These are phyloP conservation scores for Setipinna tenuifilis DNA, from an alignment of 2,797 vertebrate genomes.

Conservation along the genomic window DNA sequence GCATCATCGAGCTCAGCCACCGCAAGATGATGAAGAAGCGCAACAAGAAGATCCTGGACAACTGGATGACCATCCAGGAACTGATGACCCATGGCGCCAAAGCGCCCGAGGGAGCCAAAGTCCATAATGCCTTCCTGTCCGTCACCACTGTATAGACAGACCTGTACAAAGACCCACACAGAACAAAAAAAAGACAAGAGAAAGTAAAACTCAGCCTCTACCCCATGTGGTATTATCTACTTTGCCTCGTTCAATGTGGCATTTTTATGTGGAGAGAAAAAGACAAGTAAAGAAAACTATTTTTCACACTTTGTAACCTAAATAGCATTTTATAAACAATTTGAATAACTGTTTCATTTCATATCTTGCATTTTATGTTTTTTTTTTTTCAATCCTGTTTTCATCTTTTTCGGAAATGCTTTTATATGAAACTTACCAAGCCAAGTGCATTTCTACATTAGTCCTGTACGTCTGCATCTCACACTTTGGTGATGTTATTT, in stretches of 20 bases:
- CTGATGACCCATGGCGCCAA: constrained; percentile 96
- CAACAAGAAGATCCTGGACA: constrained; percentile 98
- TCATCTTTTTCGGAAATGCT: constrained; percentile 58
- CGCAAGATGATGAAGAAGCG: constrained; percentile 99
- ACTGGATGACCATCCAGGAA: constrained; percentile 99
- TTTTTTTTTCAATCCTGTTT: constrained; percentile 62
- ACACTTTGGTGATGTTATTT: neutral
- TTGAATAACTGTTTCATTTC: constrained; percentile 67
- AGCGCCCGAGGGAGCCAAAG: constrained; percentile 88
- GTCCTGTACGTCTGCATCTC: constrained; percentile 43
- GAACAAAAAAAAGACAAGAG: neutral
- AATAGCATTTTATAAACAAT: constrained; percentile 90
- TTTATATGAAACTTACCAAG: constrained; percentile 69
- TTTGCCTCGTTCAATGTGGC: constrained; percentile 99
- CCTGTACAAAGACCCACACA: neutral
- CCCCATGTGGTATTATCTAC: constrained; percentile 90
- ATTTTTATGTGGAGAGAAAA: constrained; percentile 82
- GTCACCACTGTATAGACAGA: constrained; percentile 92
- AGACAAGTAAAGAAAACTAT: constrained; percentile 76
- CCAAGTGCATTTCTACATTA: constrained; percentile 46
- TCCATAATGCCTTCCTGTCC: constrained; percentile 96
- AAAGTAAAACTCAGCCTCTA: constrained; percentile 73
- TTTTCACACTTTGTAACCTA: constrained; percentile 93
- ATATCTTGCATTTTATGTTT: constrained; percentile 31
- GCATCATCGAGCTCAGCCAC: constrained; percentile 96